Base-by-base conservation (phyloP, 35 echinoderm and acorn worm species). In the Acanthaster planci region DNA sequence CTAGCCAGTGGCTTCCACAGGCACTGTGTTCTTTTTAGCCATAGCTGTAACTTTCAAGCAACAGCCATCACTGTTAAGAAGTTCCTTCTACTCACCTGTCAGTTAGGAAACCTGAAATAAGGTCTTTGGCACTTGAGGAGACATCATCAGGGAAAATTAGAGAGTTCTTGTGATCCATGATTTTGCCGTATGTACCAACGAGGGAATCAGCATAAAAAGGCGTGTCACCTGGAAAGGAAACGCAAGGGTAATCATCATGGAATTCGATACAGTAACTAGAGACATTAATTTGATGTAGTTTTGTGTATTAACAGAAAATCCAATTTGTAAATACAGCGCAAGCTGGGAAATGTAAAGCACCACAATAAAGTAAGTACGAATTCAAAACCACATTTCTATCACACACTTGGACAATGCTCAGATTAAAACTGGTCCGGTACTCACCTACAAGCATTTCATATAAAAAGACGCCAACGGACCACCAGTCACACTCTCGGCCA, bases 361-460 rank as follows among this genome's bases (percentile, higher is more conserved):
- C n/a, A n/a, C n/a, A n/a, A n/a, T n/a, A n/a, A n/a, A n/a, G n/a
- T n/a, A n/a, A n/a, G n/a, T n/a, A 4, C 12, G 42, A 47, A 47
- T 12, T 6, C 42, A 47, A 4, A 47, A 4, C 4, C 42, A 47
- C 42, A 4, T 47, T 12, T 12, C 42, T 12, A 6, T 12, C 42
- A 4, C 42, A 4, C 42, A 47, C 4, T 6, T 47, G 12, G 12
- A 6, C 4, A 6, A 4, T 6, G 4, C 42, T 47, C 42, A 6
- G 12, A 12, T 12, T 12, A 4, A 47, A 47, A 47, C 42, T 12
- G 12, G 42, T 47, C 42, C 12, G 4, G 32, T 39, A 85, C 95
- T 93, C 78, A 97, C 95, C 95, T 83, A 97, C 90, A 39, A 97
- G 82, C 95, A 97, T 97, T 88, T 97, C 95, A 97, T 91, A 97